Evolutionary conservation across 2,888 invertebrate species (phyloP).

Genomic region (Luffia ferchaultella): DNA sequence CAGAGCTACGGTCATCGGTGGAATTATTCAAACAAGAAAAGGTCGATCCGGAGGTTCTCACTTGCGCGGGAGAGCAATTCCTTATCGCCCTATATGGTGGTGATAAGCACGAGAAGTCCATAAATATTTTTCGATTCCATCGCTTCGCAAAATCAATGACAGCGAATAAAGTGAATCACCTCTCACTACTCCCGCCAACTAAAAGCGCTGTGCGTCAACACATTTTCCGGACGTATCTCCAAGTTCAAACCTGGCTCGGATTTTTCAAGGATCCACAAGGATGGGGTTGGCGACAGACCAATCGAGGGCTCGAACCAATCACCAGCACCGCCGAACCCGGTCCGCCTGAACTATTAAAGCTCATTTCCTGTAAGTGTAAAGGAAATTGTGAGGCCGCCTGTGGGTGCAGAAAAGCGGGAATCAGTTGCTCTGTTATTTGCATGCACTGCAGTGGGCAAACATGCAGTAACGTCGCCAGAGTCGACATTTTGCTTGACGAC

Average conservation of each 20-base stretch:
- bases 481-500: no score
- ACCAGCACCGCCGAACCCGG: background rate
- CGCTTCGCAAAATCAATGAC: slow-evolving; percentile 20
- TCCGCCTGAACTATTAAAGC: slow-evolving; percentile 5
- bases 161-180: slow-evolving; percentile 24
- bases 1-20: background rate
- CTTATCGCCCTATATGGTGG: slow-evolving; percentile 14
- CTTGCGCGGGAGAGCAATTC: slow-evolving; percentile 12
- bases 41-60: slow-evolving; percentile 22
- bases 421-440: slow-evolving; percentile 4
- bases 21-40: background rate
- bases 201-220: slow-evolving; percentile 19
- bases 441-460: slow-evolving; percentile 8
- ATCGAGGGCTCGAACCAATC: slow-evolving; percentile 13
- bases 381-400: slow-evolving; percentile 7
- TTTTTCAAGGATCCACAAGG: slow-evolving; percentile 16
- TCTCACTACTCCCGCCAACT: slow-evolving; percentile 25
- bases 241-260: slow-evolving; percentile 16
- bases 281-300: slow-evolving; percentile 14
- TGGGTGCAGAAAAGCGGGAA: slow-evolving; percentile 7
- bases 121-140: no score
- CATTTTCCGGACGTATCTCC: slow-evolving; percentile 15
- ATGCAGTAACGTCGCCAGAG: no score
- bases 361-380: slow-evolving; percentile 8
- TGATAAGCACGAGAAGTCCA: slow-evolving; percentile 11